Conservation (phyloP, 2,797 vertebrate species). For the Mareca penelope region DNA sequence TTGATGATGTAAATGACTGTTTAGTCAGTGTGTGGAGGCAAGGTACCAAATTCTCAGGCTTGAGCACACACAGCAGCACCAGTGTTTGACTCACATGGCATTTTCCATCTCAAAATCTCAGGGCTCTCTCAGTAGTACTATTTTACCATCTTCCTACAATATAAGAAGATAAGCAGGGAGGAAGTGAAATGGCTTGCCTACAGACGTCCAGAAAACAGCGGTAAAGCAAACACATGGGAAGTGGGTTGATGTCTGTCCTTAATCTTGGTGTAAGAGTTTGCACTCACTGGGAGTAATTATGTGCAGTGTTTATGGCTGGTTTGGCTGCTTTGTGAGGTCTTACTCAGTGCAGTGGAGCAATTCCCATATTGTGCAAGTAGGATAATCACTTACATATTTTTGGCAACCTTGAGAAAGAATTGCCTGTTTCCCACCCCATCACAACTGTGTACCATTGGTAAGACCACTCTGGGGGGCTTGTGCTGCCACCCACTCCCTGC, state of each 20-base stretch:
- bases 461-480: fast-evolving
- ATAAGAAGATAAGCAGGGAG: background rate
- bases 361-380: background rate
- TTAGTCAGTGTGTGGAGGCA: background rate
- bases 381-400: background rate
- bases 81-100: fast-evolving
- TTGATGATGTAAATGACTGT: background rate
- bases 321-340: background rate
- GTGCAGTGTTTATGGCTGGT: background rate
- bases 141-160: background rate
- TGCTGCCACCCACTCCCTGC: background rate
- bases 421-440: background rate
- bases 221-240: background rate
- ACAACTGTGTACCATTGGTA: background rate
- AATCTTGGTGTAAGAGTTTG: background rate
- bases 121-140: background rate
- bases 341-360: background rate
- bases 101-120: background rate
- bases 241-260: background rate
- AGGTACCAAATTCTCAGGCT: background rate
- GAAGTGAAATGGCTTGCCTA: background rate
- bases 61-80: fast-evolving
- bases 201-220: background rate
- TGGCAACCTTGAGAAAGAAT: background rate
- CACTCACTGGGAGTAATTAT: background rate